Evolutionary conservation across 2,888 invertebrate genomes (phyloP).

Genomic region (Parnassius glacialis): DNA sequence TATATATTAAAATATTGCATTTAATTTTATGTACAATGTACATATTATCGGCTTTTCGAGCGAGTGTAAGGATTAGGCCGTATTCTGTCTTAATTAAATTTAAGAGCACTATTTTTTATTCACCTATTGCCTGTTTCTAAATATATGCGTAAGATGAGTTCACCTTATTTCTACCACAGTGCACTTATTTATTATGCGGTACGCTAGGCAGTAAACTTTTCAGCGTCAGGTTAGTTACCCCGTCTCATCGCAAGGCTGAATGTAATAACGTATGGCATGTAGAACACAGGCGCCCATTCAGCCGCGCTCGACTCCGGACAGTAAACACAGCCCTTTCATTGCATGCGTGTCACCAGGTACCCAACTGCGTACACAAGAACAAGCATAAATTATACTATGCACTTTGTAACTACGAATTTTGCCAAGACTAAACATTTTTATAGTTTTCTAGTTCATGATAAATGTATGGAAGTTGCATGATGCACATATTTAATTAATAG

Average conservation of each 20-base stretch:
- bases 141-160: too few relatives aligned
- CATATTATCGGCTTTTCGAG: too few relatives aligned
- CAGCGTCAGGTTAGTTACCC: constrained; percentile 63
- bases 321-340: constrained; percentile 63
- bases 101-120: too few relatives aligned
- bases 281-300: constrained; percentile 56
- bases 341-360: constrained; percentile 67
- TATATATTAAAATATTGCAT: too few relatives aligned
- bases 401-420: neutral
- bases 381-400: neutral
- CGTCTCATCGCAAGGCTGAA: constrained; percentile 47
- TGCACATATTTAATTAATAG: too few relatives aligned
- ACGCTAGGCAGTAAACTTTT: constrained; percentile 27
- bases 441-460: too few relatives aligned
- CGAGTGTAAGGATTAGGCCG: too few relatives aligned
- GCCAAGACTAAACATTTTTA: neutral
- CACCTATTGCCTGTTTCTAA: too few relatives aligned
- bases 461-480: too few relatives aligned
- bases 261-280: constrained; percentile 71
- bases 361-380: constrained; percentile 47
- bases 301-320: constrained; percentile 57
- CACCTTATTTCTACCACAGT: neutral
- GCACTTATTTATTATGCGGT: constrained; percentile 3
- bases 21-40: too few relatives aligned
- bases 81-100: too few relatives aligned